Evolutionary conservation across 2,113 vertebrate species (phyloP).

Genomic region (Urocitellus parryii): DNA sequence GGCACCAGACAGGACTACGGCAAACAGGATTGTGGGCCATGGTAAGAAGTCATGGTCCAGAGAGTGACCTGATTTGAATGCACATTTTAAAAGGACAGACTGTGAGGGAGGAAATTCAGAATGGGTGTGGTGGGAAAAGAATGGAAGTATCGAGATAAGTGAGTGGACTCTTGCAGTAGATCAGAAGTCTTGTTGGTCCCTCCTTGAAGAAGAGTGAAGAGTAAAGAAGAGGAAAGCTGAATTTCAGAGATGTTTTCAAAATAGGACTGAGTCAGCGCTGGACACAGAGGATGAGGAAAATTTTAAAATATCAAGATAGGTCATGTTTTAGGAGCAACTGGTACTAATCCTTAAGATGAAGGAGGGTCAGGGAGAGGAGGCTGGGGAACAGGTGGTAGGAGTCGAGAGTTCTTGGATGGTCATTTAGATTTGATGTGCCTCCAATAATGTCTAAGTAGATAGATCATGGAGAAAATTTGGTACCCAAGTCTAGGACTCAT

Average conservation of each 20-base stretch:
- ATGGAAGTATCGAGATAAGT: not conserved
- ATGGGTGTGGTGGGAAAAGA: not conserved
- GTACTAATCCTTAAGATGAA: not conserved
- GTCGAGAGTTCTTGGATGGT: rapidly evolving
- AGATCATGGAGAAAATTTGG: not conserved
- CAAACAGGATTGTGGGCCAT: not conserved
- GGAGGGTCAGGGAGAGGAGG: not conserved
- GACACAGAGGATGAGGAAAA: not conserved
- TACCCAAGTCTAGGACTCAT: not conserved
- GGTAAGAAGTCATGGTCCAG: not conserved
- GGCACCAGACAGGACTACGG: not conserved
- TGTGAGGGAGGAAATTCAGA: not conserved
- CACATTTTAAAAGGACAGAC: not conserved
- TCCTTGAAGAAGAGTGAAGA: not conserved
- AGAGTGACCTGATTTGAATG: not conserved
- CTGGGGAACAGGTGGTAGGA: not conserved
- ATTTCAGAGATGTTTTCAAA: not conserved
- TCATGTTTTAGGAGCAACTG: not conserved
- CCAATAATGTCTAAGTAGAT: not conserved
- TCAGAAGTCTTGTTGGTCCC: not conserved
- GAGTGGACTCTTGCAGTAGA: not conserved
- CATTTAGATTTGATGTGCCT: not conserved
- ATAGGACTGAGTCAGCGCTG: not conserved
- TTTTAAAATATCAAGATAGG: not conserved
- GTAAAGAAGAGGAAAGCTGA: not conserved